Base-by-base conservation (phyloP, 2,888 invertebrate genomes). In the Eupithecia insigniata region DNA sequence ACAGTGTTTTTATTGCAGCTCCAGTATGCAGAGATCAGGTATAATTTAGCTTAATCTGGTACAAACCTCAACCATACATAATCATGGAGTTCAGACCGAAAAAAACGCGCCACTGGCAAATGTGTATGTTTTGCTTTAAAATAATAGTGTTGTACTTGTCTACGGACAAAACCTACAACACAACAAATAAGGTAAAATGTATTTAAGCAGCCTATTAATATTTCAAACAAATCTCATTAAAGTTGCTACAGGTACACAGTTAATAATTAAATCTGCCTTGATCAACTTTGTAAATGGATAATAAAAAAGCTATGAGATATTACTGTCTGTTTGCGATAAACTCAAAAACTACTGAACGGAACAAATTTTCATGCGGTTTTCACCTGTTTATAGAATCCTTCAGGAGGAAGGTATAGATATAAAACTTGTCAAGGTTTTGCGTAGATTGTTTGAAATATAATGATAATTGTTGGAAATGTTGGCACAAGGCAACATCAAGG, bases 1-100 rank as follows among this genome's bases (percentile, higher is more conserved):
- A 83, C 85, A 83, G 83, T 82, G 82, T 86, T 86, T 79, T 87
- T 73, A 76, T 72, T 64, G 70, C 74, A 67, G 64, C 26, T 64
- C 68, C 69, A 78, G 73, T 70, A 82, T 71, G 76, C 73, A 73
- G 71, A 79, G 80, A 83, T 90, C 89, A 79, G 79, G 79, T 79
- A 79, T 68, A 34, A 46, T 32, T 30, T 30, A 16, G 1, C 14
- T 1, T 62, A 18, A 26, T 69, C 32, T 43, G 16, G 34, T 30
- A 22, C 12, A 51, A 51, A 51, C 3, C 46, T 51, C 12, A 26
- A 55, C 4, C 55, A 55, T 26, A 26, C 22, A 10, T 26, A 22
- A 26, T 55, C 26, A 26, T 55, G 12, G 12, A 55, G 22, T 26
- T 55, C 55, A 51, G 51, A 51, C 10, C 26, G n/a, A 55, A 70